These are phyloP conservation scores for Scaptomyza tumidula DNA, from an alignment of 2,888 invertebrate species.

Conservation along the genomic window DNA sequence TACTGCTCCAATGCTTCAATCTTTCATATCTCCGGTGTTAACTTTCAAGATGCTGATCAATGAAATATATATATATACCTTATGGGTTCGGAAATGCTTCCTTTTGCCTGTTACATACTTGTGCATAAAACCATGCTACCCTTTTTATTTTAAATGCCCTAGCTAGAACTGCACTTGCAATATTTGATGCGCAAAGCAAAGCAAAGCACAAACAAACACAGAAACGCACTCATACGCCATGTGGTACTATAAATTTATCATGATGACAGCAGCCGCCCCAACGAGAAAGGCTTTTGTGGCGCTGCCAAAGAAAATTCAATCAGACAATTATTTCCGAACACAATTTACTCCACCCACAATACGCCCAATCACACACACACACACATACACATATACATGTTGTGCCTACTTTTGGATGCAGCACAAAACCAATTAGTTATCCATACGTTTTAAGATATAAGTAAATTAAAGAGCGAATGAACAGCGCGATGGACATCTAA, in stretches of 20 bases:
- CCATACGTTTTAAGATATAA: constrained; percentile 18
- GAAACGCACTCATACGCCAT: constrained; percentile 40
- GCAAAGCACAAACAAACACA: background rate
- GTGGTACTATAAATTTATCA: constrained; percentile 41
- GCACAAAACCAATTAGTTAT: constrained; percentile 25
- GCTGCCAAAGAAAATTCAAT: constrained; percentile 43
- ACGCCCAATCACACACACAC: background rate
- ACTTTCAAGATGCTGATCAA: no score
- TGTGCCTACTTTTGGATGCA: constrained; percentile 3
- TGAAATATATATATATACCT: no score
- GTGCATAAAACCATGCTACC: no score
- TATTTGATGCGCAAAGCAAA: no score
- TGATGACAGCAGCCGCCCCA: constrained; percentile 12
- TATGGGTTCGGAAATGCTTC: no score
- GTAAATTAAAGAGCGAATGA: constrained; percentile 18
- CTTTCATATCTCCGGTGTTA: no score
- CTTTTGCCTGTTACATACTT: no score
- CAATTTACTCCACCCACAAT: constrained; percentile 19
- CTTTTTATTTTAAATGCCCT: no score
- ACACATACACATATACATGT: background rate
- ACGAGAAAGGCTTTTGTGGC: constrained; percentile 1
- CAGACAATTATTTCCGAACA: constrained; percentile 48
- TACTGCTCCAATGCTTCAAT: no score
- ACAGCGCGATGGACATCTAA: background rate
- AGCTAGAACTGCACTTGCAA: no score